Evolutionary conservation across 2,113 vertebrate species (phyloP).

Genomic region (Rhinoptilus africanus): DNA sequence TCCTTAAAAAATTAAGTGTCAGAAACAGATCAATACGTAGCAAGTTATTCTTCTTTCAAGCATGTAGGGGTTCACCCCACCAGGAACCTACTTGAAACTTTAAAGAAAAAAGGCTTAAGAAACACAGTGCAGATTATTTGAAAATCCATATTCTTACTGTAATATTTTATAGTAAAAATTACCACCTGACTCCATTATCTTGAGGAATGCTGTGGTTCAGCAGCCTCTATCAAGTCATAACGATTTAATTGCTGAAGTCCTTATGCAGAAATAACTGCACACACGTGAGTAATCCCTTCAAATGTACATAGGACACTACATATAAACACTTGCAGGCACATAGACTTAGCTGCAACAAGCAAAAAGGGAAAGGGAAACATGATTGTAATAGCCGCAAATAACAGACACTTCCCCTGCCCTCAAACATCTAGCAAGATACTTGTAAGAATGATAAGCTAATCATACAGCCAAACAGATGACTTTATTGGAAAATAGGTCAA

Average conservation of each 20-base stretch:
- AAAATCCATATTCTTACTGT: background rate
- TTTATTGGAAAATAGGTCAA: background rate
- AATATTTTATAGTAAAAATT: background rate
- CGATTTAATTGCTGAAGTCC: background rate
- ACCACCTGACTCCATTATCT: background rate
- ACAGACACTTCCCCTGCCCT: background rate
- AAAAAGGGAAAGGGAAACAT: background rate
- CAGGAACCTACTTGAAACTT: background rate
- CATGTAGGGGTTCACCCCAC: background rate
- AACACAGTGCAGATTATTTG: background rate
- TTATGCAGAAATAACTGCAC: background rate
- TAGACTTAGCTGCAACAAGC: background rate
- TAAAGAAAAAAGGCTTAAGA: background rate
- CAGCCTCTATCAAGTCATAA: background rate
- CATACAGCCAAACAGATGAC: background rate
- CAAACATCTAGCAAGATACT: background rate
- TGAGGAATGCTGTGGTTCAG: background rate
- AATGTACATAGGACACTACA: background rate
- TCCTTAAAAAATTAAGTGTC: background rate
- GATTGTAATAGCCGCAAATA: background rate
- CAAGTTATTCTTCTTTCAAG: background rate
- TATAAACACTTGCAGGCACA: background rate
- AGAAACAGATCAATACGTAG: background rate
- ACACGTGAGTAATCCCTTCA: background rate
- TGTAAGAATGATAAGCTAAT: background rate